Evolutionary conservation across 2,888 invertebrate species (phyloP).

Genomic region (Siphonodentalium dalli): DNA sequence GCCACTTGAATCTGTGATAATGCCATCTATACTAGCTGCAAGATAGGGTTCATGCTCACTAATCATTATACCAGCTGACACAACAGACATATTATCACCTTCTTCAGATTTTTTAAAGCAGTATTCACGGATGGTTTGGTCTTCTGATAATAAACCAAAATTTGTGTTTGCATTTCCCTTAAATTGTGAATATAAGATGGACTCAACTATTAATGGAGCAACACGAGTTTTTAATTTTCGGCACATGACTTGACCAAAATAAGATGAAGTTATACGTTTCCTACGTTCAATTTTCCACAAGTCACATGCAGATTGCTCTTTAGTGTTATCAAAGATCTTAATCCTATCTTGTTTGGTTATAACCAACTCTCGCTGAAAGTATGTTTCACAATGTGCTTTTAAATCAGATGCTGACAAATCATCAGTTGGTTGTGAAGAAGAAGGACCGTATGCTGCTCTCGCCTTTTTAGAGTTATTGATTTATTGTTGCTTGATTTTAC

Average conservation of each 20-base stretch:
- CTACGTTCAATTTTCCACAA: conserved; percentile 15
- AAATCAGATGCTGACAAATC: not conserved
- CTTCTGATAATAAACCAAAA: not conserved
- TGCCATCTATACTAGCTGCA: conserved; percentile 2
- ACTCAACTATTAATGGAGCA: not conserved
- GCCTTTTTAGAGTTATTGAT: too few relatives aligned
- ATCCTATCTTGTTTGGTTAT: not conserved
- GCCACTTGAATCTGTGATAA: not conserved
- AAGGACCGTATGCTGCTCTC: too few relatives aligned
- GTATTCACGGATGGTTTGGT: not conserved
- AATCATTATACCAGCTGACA: not conserved
- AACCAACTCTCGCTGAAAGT: not conserved
- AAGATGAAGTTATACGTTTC: conserved; percentile 12
- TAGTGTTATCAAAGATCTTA: conserved; percentile 2
- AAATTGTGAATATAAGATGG: not conserved
- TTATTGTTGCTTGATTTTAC: too few relatives aligned
- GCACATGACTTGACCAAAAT: conserved; percentile 16
- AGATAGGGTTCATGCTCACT: not conserved
- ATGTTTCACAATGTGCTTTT: not conserved
- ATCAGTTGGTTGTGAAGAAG: too few relatives aligned
- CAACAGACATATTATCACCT: not conserved
- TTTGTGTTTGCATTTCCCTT: not conserved
- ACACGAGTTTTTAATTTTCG: not conserved
- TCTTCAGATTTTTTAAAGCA: too few relatives aligned
- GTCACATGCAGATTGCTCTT: conserved; percentile 7